phyloP scores from a whole-genome alignment of 2,797 vertebrate species.

The Valencia hispanica region DNA sequence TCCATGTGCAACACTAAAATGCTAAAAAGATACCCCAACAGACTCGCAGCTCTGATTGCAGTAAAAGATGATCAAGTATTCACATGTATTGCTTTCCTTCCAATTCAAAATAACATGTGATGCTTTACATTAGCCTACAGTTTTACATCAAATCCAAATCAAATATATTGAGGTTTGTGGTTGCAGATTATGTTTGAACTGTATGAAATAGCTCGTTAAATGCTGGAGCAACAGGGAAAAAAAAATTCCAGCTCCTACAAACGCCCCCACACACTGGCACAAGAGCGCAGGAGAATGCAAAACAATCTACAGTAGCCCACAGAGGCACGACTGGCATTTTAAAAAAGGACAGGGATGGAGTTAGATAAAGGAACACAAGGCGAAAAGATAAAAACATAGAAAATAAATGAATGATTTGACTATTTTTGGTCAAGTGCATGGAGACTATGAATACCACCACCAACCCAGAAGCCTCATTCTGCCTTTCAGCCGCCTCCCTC shows the following conservation, averaged over 20 bases:
- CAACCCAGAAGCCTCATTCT: conserved; percentile 45
- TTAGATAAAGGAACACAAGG: conserved; percentile 1
- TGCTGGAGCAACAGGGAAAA: conserved; percentile 14
- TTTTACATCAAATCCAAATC: neutral
- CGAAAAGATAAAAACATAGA: neutral
- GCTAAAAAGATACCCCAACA: neutral
- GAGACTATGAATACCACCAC: conserved; percentile 34
- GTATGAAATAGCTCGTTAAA: conserved; percentile 52
- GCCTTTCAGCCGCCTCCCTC: conserved; percentile 45
- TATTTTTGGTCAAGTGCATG: conserved; percentile 42
- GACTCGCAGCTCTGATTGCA: neutral
- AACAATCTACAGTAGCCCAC: conserved; percentile 32
- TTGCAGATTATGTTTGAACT: neutral
- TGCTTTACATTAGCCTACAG: neutral
- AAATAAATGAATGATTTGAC: conserved; percentile 22
- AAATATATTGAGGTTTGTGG: neutral
- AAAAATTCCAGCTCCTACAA: conserved; percentile 29
- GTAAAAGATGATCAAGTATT: neutral
- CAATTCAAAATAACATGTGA: neutral
- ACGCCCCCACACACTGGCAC: conserved; percentile 27
- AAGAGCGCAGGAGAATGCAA: conserved; percentile 20
- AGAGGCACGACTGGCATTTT: conserved; percentile 32
- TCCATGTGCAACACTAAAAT: neutral
- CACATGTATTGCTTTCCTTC: neutral
- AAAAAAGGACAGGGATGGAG: conserved; percentile 19